phyloP scores from a whole-genome alignment of 2,113 vertebrate genomes.

The Pantherophis guttatus region DNA sequence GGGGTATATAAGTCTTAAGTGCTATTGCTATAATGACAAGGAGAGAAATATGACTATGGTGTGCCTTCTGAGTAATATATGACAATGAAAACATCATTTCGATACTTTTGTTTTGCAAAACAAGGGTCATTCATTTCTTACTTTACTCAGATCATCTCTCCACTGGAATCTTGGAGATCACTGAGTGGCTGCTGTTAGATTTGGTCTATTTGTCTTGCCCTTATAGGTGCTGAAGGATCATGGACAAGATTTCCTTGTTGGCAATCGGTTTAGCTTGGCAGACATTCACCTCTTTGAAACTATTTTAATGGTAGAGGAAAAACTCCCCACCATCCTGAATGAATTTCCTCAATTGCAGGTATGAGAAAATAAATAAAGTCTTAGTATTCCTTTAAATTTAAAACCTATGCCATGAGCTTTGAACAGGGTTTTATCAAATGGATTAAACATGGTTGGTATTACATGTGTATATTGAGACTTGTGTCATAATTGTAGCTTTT shows the following conservation, averaged over 20 bases:
- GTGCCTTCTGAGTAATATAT: background rate
- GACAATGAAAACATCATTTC: background rate
- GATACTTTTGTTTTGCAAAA: background rate
- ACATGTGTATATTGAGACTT: background rate
- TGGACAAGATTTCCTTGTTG: conserved; percentile 76
- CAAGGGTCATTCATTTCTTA: background rate
- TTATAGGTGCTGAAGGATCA: conserved; percentile 69
- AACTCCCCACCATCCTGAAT: conserved; percentile 69
- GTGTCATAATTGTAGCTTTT: background rate
- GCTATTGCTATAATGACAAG: background rate
- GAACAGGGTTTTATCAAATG: background rate
- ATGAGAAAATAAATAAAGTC: conserved; percentile 12
- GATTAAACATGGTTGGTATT: background rate
- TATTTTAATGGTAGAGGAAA: conserved; percentile 85
- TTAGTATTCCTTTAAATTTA: background rate
- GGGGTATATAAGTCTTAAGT: background rate
- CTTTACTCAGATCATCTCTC: no score
- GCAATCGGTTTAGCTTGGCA: conserved; percentile 77
- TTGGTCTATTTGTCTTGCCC: background rate
- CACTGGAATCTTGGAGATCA: background rate
- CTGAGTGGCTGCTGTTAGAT: background rate
- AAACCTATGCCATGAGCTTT: background rate
- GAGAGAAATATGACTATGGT: background rate
- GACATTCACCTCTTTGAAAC: conserved; percentile 82
- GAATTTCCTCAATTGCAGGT: conserved; percentile 83